Evolutionary conservation across 2,888 invertebrate genomes (phyloP).

Genomic region (Strigamia transsilvanica): DNA sequence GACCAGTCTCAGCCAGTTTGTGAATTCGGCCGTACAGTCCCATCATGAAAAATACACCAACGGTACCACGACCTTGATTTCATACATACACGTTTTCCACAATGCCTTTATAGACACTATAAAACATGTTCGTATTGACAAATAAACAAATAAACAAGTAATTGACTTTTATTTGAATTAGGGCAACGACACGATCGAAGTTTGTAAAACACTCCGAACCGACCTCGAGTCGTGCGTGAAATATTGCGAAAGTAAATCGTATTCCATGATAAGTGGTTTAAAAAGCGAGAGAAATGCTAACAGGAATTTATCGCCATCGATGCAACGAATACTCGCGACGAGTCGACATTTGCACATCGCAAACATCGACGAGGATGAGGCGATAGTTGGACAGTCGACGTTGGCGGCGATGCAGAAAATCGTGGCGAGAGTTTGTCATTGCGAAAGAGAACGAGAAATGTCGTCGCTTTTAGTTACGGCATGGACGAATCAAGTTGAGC

Average conservation of each 20-base stretch:
- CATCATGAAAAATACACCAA: slow-evolving; percentile 12
- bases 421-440: not conserved
- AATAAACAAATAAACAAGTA: no score
- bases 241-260: not conserved
- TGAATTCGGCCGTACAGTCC: slow-evolving; percentile 40
- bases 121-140: not conserved
- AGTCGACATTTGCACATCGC: not conserved
- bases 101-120: not conserved
- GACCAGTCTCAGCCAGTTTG: not conserved
- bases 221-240: not conserved
- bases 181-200: not conserved
- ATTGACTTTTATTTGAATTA: not conserved
- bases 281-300: not conserved
- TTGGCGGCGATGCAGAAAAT: not conserved
- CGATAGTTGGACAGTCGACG: not conserved
- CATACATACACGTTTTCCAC: not conserved
- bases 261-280: not conserved
- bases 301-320: not conserved
- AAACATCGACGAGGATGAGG: not conserved
- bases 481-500: not conserved
- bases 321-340: not conserved
- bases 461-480: not conserved
- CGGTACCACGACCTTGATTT: slow-evolving; percentile 18
- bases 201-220: not conserved
- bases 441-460: not conserved